Base-by-base conservation (phyloP, 2,113 vertebrate species). In the Shinisaurus crocodilurus region DNA sequence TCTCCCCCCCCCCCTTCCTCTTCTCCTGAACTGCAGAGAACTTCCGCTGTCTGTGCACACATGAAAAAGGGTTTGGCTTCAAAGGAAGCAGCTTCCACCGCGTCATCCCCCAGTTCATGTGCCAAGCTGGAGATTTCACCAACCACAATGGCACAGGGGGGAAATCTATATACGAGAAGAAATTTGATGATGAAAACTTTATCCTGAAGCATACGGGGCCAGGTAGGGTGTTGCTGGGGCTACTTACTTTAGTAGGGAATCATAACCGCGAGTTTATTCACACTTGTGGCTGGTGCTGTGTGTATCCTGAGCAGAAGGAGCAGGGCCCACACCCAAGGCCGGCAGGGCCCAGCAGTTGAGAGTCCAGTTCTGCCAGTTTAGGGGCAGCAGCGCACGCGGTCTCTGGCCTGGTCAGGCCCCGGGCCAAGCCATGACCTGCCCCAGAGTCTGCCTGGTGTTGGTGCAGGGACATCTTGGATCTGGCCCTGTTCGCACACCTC, bases 31-130 rank as follows among this genome's bases (percentile, higher is more conserved):
- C 0, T 32, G 0, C 95, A 98, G 99, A 99, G 95, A 99, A 99
- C 90, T 99, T 99, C 97, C 98, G 98, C 83, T 99, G 99, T 92
- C 95, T 99, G 74, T 99, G 99, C 94, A 99, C 98, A 43, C 99
- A 99, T 0, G 99, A 99, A 95, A 99, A 99, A 32, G 99, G 99
- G 13, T 99, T 99, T 13, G 99, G 99, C 93, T 99, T 97, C 95
- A 99, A 99, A 50, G 99, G 99, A 43, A 99, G 99, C 97, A 98
- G 99, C 95, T 99, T 99, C 93, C 99, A 99, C 94, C 98, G 99
- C 6, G 76, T 99, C 96, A 99, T 99, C 91, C 99, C 99, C 40
- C 99, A 99, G 98, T 99, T 99, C 95, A 99, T 99, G 99, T 99
- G 98, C 94, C 99, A 99, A 96, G 99, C 98, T 0, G 99, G 99